Evolutionary conservation across 2,888 invertebrate genomes (phyloP), one percentile per base, ranked within the genome.

Genomic region (Phalera bucephala): DNA sequence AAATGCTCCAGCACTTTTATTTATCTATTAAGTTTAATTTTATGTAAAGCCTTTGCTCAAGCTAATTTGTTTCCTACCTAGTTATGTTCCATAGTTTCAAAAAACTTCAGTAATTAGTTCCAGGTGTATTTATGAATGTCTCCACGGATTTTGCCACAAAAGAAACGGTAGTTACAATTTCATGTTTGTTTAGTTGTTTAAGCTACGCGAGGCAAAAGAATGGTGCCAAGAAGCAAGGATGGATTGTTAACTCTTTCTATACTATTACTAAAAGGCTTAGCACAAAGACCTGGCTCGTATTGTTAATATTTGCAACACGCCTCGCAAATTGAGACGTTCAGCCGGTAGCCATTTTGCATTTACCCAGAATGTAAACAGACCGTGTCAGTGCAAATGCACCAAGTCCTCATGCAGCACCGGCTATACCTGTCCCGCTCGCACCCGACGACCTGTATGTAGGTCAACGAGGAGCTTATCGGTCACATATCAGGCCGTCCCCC

Each of bases 321-420:
- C 14, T 12, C 40, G 37, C 31, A 50, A 52, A 52, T 44, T 45
- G 49, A 56, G 48, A 49, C 45, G 62, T 58, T 49, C 42, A 35
- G 39, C 36, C 45, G 42, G 61, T 53, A 51, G 62, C 49, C 59
- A 52, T 50, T 55, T 55, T 55, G 45, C 50, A 33, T 42, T 40
- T 54, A 49, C 52, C 56, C 46, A 52, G 50, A 53, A 61, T 67
- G 65, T 69, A 68, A 68, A 67, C 68, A 69, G 70, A 69, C 59
- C 68, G 61, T 64, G 59, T 64, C 64, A 44, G 52, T 64, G 57
- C 64, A 55, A 19, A 20, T 29, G 29, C 27, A 33, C 12, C 8
- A 9, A 17, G n/a, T 26, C 3, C 46, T 50, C 45, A 51, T 61
- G 48, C 51, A 48, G 44, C 48, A 38, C 5, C 25, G 27, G 12